Percentiles rank a stretch among this genome's conserved stretches.
phyloP scores from a whole-genome alignment of 2,888 invertebrate species.

The Desoria tigrina region DNA sequence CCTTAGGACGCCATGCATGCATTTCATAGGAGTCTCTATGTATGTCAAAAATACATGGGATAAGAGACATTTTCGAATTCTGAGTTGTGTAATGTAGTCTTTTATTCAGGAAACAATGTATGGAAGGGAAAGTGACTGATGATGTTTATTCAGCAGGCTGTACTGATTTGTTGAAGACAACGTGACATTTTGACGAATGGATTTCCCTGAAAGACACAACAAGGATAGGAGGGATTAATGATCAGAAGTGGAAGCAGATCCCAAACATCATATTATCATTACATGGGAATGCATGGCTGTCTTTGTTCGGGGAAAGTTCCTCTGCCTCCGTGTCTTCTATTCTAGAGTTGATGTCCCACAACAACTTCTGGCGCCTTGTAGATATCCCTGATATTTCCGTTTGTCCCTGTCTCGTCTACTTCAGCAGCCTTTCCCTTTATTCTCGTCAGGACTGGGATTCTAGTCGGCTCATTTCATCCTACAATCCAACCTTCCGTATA shows the following conservation, averaged over 20 bases:
- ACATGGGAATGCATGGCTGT: too few species aligned
- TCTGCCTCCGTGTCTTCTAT: too few species aligned
- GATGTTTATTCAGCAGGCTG: conserved; percentile 5
- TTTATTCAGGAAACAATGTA: neutral
- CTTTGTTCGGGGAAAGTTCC: too few species aligned
- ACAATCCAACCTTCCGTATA: too few species aligned
- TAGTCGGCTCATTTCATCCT: too few species aligned
- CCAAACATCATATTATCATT: conserved; percentile 1
- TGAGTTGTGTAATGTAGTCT: too few species aligned
- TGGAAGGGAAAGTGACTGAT: conserved; percentile 2
- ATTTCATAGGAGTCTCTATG: too few species aligned
- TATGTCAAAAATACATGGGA: too few species aligned
- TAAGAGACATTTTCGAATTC: too few species aligned
- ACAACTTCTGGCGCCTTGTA: conserved; percentile 20
- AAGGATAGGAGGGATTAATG: conserved; percentile 16
- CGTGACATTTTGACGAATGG: conserved; percentile 31
- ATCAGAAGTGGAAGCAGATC: conserved; percentile 4
- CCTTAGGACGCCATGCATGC: too few species aligned
- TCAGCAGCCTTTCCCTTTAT: too few species aligned
- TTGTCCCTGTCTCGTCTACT: neutral
- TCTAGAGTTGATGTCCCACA: neutral
- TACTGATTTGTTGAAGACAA: conserved; percentile 6
- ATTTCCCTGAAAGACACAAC: conserved; percentile 1
- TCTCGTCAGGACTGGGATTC: too few species aligned
- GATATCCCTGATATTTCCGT: conserved; percentile 23